These are phyloP conservation scores for Fulmarus glacialis DNA, from an alignment of 2,113 vertebrate genomes.

Conservation along the genomic window DNA sequence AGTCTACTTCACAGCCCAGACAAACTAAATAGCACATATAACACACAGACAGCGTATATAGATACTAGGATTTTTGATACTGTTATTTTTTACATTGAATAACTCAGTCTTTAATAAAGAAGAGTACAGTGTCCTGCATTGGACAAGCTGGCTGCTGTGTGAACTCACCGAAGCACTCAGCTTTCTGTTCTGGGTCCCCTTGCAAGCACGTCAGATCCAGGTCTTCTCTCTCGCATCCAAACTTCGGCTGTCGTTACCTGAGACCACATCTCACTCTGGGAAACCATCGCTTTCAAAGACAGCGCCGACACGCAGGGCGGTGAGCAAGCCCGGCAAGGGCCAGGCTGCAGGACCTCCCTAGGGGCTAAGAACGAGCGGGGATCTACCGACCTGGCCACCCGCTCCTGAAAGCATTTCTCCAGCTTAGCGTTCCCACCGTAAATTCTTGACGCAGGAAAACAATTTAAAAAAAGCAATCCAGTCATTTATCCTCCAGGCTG, in stretches of 20 bases:
- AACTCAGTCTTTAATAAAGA: background rate
- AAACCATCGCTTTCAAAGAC: background rate
- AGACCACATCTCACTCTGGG: background rate
- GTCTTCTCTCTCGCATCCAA: background rate
- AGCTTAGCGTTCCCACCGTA: background rate
- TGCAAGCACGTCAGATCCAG: background rate
- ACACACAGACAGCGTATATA: background rate
- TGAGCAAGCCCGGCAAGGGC: fast-evolving
- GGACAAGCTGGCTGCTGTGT: background rate
- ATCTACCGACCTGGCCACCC: background rate
- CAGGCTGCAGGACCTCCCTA: background rate
- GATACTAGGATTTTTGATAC: background rate
- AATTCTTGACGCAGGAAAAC: background rate
- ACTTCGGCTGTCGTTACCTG: background rate
- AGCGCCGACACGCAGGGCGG: background rate
- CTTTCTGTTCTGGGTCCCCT: background rate
- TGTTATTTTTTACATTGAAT: background rate
- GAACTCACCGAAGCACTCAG: conserved; percentile 45
- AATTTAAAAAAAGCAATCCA: background rate
- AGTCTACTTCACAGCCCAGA: background rate
- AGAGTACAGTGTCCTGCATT: background rate
- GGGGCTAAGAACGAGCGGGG: background rate
- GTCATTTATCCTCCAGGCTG: background rate
- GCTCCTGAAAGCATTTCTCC: background rate
- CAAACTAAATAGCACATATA: background rate